Conservation (phyloP, 2,888 invertebrate genomes). For the Cheilosia variabilis region DNA sequence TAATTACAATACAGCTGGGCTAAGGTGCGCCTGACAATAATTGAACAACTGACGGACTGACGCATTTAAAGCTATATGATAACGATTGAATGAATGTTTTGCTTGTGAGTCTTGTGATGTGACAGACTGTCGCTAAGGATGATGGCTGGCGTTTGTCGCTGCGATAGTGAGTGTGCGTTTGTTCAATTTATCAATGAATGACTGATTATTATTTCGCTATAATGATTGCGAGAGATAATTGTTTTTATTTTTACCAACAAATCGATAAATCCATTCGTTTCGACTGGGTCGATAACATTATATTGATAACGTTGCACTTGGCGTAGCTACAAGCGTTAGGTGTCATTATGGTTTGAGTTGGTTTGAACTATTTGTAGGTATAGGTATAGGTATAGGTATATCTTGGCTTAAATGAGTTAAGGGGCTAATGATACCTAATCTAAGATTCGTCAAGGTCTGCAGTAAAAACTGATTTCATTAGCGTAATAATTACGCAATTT, state of each 20-base stretch:
- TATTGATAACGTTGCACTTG: constrained; percentile 12
- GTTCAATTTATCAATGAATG: constrained; percentile 18
- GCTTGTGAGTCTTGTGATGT: not conserved
- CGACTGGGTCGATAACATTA: constrained; percentile 9
- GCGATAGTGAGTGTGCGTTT: not conserved
- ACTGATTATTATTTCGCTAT: constrained; percentile 22
- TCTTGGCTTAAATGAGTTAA: no score
- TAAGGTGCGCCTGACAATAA: constrained; percentile 26
- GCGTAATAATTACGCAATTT: no score
- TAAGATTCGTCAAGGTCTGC: no score
- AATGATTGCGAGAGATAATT: constrained; percentile 25
- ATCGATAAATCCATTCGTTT: constrained; percentile 12
- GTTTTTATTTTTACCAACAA: constrained; percentile 1
- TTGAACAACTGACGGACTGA: constrained; percentile 41
- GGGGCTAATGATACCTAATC: no score
- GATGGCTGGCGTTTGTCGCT: not conserved
- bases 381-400: no score
- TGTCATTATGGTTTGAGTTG: no score
- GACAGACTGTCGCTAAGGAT: constrained; percentile 7
- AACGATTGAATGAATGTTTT: constrained; percentile 18
- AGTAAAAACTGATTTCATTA: no score
- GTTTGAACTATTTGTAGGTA: no score
- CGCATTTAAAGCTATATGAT: constrained; percentile 21
- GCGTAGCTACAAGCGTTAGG: no score
- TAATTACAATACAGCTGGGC: not conserved